These are phyloP conservation scores for Ommatoiulus sabulosus DNA, from an alignment of 2,888 invertebrate genomes.

Conservation along the genomic window DNA sequence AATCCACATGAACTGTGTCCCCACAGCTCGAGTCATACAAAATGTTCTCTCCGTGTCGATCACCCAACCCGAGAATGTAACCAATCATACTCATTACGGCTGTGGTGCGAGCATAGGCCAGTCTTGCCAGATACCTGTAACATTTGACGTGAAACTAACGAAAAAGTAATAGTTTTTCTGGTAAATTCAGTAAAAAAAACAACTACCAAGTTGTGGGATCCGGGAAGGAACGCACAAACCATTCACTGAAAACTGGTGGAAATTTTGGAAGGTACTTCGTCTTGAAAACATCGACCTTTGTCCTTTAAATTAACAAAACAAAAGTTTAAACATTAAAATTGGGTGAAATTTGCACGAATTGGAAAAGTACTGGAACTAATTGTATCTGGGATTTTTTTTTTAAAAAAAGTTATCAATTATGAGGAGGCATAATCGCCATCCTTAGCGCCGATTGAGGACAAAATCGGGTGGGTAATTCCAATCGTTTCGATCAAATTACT, in stretches of 20 bases:
- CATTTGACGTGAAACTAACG: constrained; percentile 61
- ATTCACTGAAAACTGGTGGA: constrained; percentile 91
- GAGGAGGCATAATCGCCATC: neutral
- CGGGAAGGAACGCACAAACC: constrained; percentile 90
- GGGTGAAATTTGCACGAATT: too few relatives aligned
- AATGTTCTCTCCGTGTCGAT: constrained; percentile 94
- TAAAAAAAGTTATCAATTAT: constrained; percentile 10
- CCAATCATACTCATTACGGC: constrained; percentile 99
- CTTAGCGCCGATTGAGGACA: too few relatives aligned
- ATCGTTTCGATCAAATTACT: constrained; percentile 59
- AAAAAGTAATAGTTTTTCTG: constrained; percentile 55
- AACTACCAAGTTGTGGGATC: constrained; percentile 86
- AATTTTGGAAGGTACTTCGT: constrained; percentile 77
- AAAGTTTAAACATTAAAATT: too few relatives aligned
- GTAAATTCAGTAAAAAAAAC: constrained; percentile 58
- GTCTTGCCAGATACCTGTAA: constrained; percentile 87
- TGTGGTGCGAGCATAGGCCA: constrained; percentile 88
- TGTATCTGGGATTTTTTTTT: too few relatives aligned
- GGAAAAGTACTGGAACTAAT: too few relatives aligned
- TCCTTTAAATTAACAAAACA: constrained; percentile 57
- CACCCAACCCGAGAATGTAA: constrained; percentile 94
- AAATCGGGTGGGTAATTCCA: too few relatives aligned
- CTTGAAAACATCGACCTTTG: constrained; percentile 62
- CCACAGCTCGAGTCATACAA: constrained; percentile 92
- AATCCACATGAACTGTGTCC: constrained; percentile 97